Evolutionary conservation across 2,888 invertebrate species (phyloP).

Genomic region (Timema cristinae): DNA sequence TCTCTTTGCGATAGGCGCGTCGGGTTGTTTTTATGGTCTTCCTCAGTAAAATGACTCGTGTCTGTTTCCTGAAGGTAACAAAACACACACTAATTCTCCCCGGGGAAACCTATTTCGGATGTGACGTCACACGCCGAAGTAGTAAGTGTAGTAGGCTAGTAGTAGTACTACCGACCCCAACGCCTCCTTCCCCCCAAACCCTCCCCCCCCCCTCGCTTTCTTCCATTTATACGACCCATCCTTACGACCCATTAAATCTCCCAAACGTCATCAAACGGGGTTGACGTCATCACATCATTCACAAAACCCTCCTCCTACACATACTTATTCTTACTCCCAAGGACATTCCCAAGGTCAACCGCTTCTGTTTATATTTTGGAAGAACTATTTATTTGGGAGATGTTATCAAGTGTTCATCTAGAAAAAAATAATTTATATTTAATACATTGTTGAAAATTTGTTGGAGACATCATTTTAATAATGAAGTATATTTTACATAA

Average conservation of each 20-base stretch:
- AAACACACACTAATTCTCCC: background rate
- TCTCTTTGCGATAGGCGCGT: conserved; percentile 1
- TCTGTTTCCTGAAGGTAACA: conserved; percentile 9
- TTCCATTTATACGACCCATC: conserved; percentile 23
- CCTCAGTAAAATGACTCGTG: no score
- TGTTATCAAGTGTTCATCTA: no score
- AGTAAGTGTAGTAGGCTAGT: no score
- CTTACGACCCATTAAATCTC: conserved; percentile 28
- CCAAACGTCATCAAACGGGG: conserved; percentile 22
- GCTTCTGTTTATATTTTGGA: no score
- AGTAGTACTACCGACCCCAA: background rate
- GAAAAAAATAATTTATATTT: no score
- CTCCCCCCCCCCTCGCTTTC: background rate
- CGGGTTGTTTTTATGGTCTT: background rate
- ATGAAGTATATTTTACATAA: no score
- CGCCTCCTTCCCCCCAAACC: background rate
- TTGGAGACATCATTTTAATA: no score
- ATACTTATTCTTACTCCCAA: background rate
- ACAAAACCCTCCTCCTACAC: background rate
- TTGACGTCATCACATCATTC: conserved; percentile 24
- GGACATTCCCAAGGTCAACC: conserved; percentile 12
- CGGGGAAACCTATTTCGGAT: conserved; percentile 1
- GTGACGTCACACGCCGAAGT: conserved; percentile 2
- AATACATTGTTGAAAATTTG: no score
- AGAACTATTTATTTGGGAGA: no score